Conservation (phyloP, 2,888 invertebrate species). For the Andrena minutula region DNA sequence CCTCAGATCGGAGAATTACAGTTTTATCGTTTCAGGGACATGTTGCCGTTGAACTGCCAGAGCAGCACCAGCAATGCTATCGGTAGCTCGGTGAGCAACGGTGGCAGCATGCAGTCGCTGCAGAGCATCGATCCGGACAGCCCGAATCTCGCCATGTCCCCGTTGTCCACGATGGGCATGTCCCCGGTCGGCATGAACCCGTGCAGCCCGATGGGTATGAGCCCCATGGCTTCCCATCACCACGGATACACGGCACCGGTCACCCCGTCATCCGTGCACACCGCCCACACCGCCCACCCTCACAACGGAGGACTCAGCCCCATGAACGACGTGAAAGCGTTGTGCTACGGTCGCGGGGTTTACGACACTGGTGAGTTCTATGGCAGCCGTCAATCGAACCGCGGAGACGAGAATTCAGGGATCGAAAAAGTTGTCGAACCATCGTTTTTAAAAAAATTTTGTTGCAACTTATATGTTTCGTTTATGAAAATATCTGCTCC, state of each 20-base stretch:
- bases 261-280: slow-evolving; percentile 82
- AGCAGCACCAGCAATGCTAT: slow-evolving; percentile 68
- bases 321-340: slow-evolving; percentile 82
- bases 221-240: slow-evolving; percentile 82
- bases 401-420: too few relatives aligned
- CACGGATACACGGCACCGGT: slow-evolving; percentile 81
- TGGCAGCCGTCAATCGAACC: too few relatives aligned
- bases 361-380: slow-evolving; percentile 78
- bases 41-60: slow-evolving; percentile 79
- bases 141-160: slow-evolving; percentile 82
- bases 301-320: slow-evolving; percentile 81
- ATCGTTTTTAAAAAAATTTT: too few relatives aligned
- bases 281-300: slow-evolving; percentile 77
- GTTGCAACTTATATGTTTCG: too few relatives aligned
- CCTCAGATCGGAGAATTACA: neutral
- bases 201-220: slow-evolving; percentile 82
- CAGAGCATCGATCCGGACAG: slow-evolving; percentile 80
- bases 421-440: too few relatives aligned
- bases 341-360: slow-evolving; percentile 80
- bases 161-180: slow-evolving; percentile 82
- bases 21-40: slow-evolving; percentile 72
- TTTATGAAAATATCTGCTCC: too few relatives aligned
- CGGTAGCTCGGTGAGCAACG: slow-evolving; percentile 71
- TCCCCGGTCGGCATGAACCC: slow-evolving; percentile 80
- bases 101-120: slow-evolving; percentile 77